phyloP scores from a whole-genome alignment of 2,797 vertebrate genomes.

The Darevskia nairensis region DNA sequence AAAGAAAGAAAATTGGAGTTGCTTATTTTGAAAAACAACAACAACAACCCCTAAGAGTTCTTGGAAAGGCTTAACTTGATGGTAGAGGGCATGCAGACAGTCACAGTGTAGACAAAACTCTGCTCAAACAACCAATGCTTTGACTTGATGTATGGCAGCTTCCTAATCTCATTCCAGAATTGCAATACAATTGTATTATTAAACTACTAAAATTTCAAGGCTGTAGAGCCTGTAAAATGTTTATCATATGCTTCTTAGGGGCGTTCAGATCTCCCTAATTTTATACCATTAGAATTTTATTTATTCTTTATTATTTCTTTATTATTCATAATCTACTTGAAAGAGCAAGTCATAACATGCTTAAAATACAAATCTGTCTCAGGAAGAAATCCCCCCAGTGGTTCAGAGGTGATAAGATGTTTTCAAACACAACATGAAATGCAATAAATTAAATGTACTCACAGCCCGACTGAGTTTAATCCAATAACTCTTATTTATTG shows the following conservation, averaged over 20 bases:
- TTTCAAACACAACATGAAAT: too few relatives aligned
- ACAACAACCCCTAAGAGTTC: neutral
- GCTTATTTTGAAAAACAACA: conserved; percentile 18
- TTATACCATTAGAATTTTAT: neutral
- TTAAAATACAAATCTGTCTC: too few relatives aligned
- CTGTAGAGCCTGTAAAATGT: neutral
- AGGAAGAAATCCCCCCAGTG: too few relatives aligned
- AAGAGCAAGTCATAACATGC: too few relatives aligned
- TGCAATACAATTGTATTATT: neutral
- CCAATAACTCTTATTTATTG: too few relatives aligned
- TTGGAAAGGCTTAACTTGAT: neutral
- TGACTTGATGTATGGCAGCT: neutral
- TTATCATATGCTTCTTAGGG: neutral
- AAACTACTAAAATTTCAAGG: neutral
- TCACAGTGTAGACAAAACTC: neutral
- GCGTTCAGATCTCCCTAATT: neutral
- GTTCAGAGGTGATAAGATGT: too few relatives aligned
- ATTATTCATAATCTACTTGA: too few relatives aligned
- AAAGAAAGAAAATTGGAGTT: conserved; percentile 1
- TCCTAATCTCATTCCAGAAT: neutral
- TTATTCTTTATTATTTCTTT: too few relatives aligned
- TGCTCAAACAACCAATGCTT: neutral
- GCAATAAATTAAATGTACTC: too few relatives aligned
- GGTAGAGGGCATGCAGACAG: neutral
- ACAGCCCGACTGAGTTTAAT: too few relatives aligned